Base-by-base conservation (phyloP, 2,888 invertebrate species). In the Hydriomena furcata region DNA sequence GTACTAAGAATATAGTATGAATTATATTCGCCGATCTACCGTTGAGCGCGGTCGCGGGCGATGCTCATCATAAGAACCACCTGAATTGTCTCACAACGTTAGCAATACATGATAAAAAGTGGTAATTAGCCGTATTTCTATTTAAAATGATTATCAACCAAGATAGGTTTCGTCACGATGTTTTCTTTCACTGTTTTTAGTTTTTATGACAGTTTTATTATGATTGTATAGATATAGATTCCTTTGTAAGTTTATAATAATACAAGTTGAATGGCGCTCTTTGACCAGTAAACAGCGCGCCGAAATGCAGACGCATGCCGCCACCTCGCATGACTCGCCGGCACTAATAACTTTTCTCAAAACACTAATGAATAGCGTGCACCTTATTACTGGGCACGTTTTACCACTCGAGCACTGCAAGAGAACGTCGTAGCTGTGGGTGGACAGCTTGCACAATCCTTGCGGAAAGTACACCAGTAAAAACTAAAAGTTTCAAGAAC, bases 281-380 rank as follows among this genome's bases (percentile, higher is more conserved):
- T 61, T 76, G 79, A 75, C 74, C 67, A 76, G 74, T 76, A 82
- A 84, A 83, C 82, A 68, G 71, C 68, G 68, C 52, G 56, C 65
- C 60, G 71, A 80, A 80, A 87, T 85, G 88, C 87, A 79, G 70
- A 71, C 79, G 76, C 89, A 86, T 79, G 86, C 79, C 66, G 58
- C 60, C 62, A 60, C 67, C 63, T 68, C 64, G 74, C 80, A 76
- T 79, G 80, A 75, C 79, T 79, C 75, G 73, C 65, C 76, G 70
- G 68, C 79, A 73, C 76, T 85, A 84, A 85, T 81, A 82, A 80
- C 80, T 84, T 86, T 88, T 84, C 85, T 84, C 75, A 80, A 85
- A 84, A 86, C 84, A 82, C 83, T 86, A 89, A 88, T 89, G 88
- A 88, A 86, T 87, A 84, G 77, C 79, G 78, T 74, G 81, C 70